Evolutionary conservation across 1,140 invertebrate genomes (phyloP).

Genomic region (Atta cephalotes): DNA sequence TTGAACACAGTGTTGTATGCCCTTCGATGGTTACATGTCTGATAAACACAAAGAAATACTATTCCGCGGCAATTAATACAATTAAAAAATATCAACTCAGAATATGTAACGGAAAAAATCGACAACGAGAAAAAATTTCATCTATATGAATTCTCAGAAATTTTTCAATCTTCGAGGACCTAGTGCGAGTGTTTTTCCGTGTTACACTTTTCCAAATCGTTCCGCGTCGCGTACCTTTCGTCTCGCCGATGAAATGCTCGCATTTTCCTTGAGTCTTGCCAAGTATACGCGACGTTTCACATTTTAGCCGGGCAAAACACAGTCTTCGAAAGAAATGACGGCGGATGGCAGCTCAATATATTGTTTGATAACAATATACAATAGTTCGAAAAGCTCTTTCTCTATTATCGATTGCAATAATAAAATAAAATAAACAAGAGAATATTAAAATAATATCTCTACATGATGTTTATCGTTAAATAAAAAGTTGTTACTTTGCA

Average conservation of each 20-base stretch:
- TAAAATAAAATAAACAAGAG: neutral
- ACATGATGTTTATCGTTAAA: neutral
- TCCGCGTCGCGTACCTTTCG: constrained; percentile 20
- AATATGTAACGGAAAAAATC: constrained; percentile 47
- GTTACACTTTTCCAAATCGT: constrained; percentile 62
- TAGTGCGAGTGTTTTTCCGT: constrained; percentile 46
- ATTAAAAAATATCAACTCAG: neutral
- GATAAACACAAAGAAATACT: constrained; percentile 36
- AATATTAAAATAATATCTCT: neutral
- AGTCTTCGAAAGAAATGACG: neutral
- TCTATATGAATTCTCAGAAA: constrained; percentile 16
- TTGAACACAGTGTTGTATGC: neutral
- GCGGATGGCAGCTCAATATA: constrained; percentile 1
- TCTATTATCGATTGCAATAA: neutral
- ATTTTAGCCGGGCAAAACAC: constrained; percentile 32
- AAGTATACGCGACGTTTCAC: constrained; percentile 32
- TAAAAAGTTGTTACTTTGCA: neutral
- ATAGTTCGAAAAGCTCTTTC: neutral
- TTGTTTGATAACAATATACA: neutral
- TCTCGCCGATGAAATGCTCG: constrained; percentile 26
- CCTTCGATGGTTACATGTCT: neutral
- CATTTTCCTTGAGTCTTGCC: constrained; percentile 37
- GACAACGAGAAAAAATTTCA: constrained; percentile 22
- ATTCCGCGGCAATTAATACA: neutral
- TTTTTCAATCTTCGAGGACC: constrained; percentile 41